Conservation (phyloP, 2,888 invertebrate species). For the Drosophila emarginata region DNA sequence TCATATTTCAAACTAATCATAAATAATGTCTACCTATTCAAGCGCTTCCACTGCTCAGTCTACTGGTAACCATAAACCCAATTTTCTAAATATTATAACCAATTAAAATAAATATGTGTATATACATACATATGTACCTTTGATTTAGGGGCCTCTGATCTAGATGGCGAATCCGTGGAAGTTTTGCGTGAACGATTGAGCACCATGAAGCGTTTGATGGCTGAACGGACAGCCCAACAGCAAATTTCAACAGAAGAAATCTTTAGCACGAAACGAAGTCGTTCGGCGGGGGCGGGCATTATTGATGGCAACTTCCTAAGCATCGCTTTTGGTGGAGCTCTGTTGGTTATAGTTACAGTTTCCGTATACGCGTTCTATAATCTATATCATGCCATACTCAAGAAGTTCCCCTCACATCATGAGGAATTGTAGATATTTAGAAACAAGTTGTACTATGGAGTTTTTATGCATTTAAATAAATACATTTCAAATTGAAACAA, state of each 20-base stretch:
- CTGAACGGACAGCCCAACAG: constrained; percentile 85
- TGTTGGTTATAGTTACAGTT: constrained; percentile 90
- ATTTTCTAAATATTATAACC: background rate
- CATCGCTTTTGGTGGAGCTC: constrained; percentile 90
- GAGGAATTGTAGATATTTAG: constrained; percentile 87
- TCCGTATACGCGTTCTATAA: constrained; percentile 94
- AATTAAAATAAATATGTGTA: background rate
- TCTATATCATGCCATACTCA: constrained; percentile 90
- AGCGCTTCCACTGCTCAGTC: constrained; percentile 37
- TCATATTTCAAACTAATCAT: background rate
- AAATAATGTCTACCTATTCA: constrained; percentile 38
- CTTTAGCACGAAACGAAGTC: constrained; percentile 80
- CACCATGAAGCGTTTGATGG: constrained; percentile 92
- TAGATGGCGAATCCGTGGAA: constrained; percentile 88
- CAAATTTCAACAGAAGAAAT: constrained; percentile 81
- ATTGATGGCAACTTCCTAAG: constrained; percentile 91
- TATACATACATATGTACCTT: no score
- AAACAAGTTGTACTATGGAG: constrained; percentile 19
- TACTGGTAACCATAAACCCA: constrained; percentile 40
- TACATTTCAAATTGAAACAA: constrained; percentile 44
- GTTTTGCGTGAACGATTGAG: constrained; percentile 90
- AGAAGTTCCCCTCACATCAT: constrained; percentile 91
- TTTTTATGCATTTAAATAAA: constrained; percentile 46
- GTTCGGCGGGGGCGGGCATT: constrained; percentile 84
- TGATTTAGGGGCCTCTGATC: constrained; percentile 77